Base-by-base conservation (phyloP, 2,888 invertebrate species). In the Eustalomyia histrio region DNA sequence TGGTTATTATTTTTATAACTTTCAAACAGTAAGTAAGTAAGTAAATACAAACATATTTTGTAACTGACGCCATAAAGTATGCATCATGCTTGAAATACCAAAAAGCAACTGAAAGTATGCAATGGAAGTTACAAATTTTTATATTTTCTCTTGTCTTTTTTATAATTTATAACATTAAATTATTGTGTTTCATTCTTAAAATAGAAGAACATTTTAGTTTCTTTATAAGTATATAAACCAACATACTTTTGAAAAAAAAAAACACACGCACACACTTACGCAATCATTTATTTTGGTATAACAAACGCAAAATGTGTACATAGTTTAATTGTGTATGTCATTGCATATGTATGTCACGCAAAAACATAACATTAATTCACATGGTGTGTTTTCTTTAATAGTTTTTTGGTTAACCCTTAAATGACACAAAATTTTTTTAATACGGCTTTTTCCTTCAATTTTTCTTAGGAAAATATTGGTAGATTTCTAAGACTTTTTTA, bases 101-200 rank as follows among this genome's bases (percentile, higher is more conserved):
- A 47, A 24, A 33, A 64, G 29, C 29, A 64, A 67, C 67, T 55
- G 43, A 57, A 67, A 67, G 67, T 67, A 57, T 55, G 67, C 67
- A 24, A 67, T 43, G 55, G 55, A 57, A 39, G 35, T 39, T 18
- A 35, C 1, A 35, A 18, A 57, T 55, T 55, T 57, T 18, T 53
- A 7, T n/a, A 33, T 65, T 14, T 14, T 29, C 33, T 64, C 39
- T n/a, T 61, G 29, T 29, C 5, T 24, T 29, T 29, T 29, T 29
- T 29, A 29, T 29, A 52, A 64, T 64, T 64, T 64, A 64, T 52
- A 33, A 52, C 52, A 33, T 64, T 52, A 16, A 21, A 50, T 50
- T 63, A 50, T 52, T 24, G n/a, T 58, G 16, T 33, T 52, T 52
- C 33, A 29, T 52, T 33, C 43, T 47, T 47, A 47, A 47, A n/a